These are phyloP conservation scores for Anhinga rufa DNA, from an alignment of 2,113 vertebrate species.

Conservation along the genomic window DNA sequence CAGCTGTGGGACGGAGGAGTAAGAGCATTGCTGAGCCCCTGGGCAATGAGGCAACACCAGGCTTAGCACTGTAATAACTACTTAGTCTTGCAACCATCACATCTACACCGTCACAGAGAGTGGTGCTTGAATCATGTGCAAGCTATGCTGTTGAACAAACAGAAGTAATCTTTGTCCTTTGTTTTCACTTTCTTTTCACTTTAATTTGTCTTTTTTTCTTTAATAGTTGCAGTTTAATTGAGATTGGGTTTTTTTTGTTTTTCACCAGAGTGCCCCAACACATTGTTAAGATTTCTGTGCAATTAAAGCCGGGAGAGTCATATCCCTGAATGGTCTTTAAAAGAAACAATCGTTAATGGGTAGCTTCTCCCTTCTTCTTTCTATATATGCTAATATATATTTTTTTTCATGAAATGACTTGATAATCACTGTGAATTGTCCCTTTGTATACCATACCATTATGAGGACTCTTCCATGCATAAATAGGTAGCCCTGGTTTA, in stretches of 20 bases:
- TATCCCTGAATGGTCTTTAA: neutral
- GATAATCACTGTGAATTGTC: neutral
- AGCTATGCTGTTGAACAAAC: neutral
- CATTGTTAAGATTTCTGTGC: neutral
- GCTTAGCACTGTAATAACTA: neutral
- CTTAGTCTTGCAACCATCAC: neutral
- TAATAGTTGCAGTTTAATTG: neutral
- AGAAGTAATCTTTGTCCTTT: neutral
- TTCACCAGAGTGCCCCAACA: neutral
- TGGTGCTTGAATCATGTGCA: rapidly evolving
- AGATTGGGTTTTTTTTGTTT: neutral
- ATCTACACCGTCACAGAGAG: rapidly evolving
- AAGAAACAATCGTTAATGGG: neutral
- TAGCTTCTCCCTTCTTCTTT: neutral
- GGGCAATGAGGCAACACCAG: neutral
- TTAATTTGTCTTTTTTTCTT: neutral
- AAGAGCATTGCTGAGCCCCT: neutral
- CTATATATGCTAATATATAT: neutral
- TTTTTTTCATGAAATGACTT: neutral
- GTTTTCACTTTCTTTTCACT: neutral
- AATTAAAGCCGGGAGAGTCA: neutral
- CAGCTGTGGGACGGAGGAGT: neutral
- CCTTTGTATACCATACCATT: neutral
- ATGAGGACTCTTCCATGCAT: neutral
- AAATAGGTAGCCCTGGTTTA: neutral